Percentiles rank a stretch among this genome's conserved stretches.
phyloP scores from a whole-genome alignment of 2,113 vertebrate genomes.

The Lepidothrix coronata region DNA sequence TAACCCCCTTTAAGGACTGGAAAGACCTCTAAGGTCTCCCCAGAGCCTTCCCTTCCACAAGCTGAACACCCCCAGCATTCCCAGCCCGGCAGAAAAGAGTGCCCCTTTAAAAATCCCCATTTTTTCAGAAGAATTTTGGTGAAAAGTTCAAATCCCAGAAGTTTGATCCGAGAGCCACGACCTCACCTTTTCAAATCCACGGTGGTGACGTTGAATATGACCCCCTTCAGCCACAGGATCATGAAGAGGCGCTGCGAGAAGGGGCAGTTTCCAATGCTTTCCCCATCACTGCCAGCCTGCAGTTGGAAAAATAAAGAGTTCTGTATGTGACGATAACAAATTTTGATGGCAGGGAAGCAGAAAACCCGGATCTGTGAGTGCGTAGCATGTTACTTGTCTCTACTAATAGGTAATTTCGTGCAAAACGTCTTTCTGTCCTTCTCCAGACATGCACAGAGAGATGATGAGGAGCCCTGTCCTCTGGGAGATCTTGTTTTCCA shows the following conservation, averaged over 20 bases:
- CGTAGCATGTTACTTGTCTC: neutral
- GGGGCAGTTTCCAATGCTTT: slow-evolving; percentile 93
- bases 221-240: slow-evolving; percentile 97
- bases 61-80: neutral
- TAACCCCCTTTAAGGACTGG: neutral
- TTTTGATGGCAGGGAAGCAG: neutral
- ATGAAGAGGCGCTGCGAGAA: slow-evolving; percentile 97
- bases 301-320: neutral
- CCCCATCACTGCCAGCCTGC: slow-evolving; percentile 91
- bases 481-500: neutral
- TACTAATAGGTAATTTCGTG: neutral
- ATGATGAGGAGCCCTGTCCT: neutral
- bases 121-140: neutral
- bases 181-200: slow-evolving; percentile 93
- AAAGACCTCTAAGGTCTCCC: neutral
- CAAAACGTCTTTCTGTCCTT: neutral
- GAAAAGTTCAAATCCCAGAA: neutral
- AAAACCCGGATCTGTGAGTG: neutral
- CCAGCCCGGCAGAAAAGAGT: neutral
- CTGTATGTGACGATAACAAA: neutral
- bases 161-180: rapidly evolving
- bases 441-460: neutral
- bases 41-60: neutral
- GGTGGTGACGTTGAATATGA: slow-evolving; percentile 94
- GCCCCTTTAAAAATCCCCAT: neutral